Evolutionary conservation across 2,113 vertebrate genomes (phyloP).

Genomic region (Herpetotheres cachinnans): DNA sequence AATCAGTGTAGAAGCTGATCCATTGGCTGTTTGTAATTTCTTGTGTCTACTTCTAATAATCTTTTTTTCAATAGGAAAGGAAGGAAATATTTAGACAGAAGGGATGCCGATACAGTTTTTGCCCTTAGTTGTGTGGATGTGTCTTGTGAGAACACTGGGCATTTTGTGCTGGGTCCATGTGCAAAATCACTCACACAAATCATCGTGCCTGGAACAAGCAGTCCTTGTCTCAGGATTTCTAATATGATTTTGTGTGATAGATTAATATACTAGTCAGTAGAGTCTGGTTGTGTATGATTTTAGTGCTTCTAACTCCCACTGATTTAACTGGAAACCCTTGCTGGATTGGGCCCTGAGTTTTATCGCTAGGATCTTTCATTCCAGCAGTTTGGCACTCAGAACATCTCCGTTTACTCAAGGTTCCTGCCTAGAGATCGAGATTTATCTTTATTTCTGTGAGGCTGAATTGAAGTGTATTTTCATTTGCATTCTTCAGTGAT

Average conservation of each 20-base stretch:
- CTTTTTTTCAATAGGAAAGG: not conserved
- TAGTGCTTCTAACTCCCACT: not conserved
- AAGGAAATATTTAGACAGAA: not conserved
- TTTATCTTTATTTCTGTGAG: conserved; percentile 5
- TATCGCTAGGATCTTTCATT: not conserved
- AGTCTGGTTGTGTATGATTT: not conserved
- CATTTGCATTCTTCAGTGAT: not conserved
- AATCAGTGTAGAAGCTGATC: not conserved
- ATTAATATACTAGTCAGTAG: not conserved
- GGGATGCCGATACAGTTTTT: not conserved
- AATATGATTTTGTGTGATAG: not conserved
- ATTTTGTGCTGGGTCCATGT: not conserved
- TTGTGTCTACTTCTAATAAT: not conserved
- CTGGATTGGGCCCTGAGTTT: not conserved
- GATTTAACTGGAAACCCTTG: not conserved
- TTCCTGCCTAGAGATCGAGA: not conserved
- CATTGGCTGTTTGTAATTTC: not conserved
- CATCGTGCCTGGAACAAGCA: not conserved
- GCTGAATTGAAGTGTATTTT: not conserved
- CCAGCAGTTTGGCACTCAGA: not conserved
- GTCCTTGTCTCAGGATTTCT: not conserved
- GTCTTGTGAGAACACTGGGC: not conserved
- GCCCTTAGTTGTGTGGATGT: rapidly evolving
- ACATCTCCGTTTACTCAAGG: not conserved
- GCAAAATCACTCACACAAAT: not conserved